Base-by-base conservation (phyloP, 1,140 invertebrate genomes). In the Drosophila virilis region DNA sequence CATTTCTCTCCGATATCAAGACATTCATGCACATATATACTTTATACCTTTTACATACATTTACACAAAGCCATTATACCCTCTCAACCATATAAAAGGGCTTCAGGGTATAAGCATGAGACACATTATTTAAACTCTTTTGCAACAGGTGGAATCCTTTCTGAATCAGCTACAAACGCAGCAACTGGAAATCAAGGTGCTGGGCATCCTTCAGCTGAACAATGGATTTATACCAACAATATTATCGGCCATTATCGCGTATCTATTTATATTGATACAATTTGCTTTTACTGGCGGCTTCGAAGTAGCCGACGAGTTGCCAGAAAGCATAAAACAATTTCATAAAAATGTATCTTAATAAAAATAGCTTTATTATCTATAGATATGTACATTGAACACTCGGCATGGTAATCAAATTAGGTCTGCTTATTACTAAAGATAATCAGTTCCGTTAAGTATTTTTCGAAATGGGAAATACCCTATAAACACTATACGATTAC, bases 221-320 rank as follows among this genome's bases (percentile, higher is more conserved):
- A 91, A 91, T 45, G 60, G 73, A 33, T 82, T 91, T 1, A 91
- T 91, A 13, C 62, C 91, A 1, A 46, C 83, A 6, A 90, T 91
- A 43, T 50, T 91, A 8, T 91, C 90, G 1, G 90, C 82, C 6
- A 86, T 90, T 38, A 79, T 91, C 15, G 71, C 82, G 5, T 91
- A 91, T 71, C 64, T 91, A 0, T 91, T 91, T 8, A 79, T 91
- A 51, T 8, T 91, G 33, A 74, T 91, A 37, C 90, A 91, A 52
- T 91, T 91, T 51, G 82, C 85, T n/a, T 62, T 88, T 10, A 84
- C 72, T 6, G 85, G 85, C 12, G 84, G 84, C 4, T 89, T 89
- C 7, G 80, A 89, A 45, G 52, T 54, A 7, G 62, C 50, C 1
- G 46, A 86, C 0, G 82, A 80, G 13, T 84, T 7, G 54, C 15